Evolutionary conservation across 2,888 invertebrate genomes (phyloP).

Genomic region (Lepidonotus clava): DNA sequence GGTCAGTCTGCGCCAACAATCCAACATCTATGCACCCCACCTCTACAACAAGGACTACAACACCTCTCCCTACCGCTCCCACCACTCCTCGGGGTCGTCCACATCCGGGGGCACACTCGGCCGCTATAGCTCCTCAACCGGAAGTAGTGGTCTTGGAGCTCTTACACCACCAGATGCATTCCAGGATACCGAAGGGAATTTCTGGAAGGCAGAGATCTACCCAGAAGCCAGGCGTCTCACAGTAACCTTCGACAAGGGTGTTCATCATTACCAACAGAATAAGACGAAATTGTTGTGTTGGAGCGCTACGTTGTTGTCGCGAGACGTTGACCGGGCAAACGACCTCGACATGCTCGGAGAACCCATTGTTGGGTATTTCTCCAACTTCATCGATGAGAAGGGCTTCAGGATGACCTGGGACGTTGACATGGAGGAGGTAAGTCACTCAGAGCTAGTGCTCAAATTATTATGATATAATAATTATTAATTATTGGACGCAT

Average conservation of each 20-base stretch:
- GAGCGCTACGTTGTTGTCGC: slow-evolving; percentile 62
- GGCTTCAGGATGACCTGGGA: slow-evolving; percentile 64
- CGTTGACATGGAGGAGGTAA: slow-evolving; percentile 63
- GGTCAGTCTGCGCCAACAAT: slow-evolving; percentile 25
- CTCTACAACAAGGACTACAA: slow-evolving; percentile 45
- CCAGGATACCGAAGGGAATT: slow-evolving; percentile 67
- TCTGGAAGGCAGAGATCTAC: slow-evolving; percentile 63
- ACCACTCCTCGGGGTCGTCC: slow-evolving; percentile 41
- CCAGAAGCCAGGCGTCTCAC: slow-evolving; percentile 55
- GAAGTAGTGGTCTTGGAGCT: not conserved
- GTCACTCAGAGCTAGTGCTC: too few relatives aligned
- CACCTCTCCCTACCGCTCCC: slow-evolving; percentile 16
- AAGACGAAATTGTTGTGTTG: slow-evolving; percentile 65
- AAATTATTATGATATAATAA: too few relatives aligned
- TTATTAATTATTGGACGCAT: too few relatives aligned
- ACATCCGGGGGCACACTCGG: slow-evolving; percentile 1
- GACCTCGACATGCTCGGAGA: slow-evolving; percentile 64
- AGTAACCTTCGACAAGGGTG: slow-evolving; percentile 65
- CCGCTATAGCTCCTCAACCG: not conserved
- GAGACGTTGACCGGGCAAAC: slow-evolving; percentile 59
- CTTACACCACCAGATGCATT: slow-evolving; percentile 63
- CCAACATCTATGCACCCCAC: slow-evolving; percentile 45
- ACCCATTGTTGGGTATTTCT: slow-evolving; percentile 65
- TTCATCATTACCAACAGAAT: slow-evolving; percentile 66
- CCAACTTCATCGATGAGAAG: slow-evolving; percentile 66